phyloP scores from a whole-genome alignment of 2,888 invertebrate genomes.

The Chrysotoxum bicinctum region DNA sequence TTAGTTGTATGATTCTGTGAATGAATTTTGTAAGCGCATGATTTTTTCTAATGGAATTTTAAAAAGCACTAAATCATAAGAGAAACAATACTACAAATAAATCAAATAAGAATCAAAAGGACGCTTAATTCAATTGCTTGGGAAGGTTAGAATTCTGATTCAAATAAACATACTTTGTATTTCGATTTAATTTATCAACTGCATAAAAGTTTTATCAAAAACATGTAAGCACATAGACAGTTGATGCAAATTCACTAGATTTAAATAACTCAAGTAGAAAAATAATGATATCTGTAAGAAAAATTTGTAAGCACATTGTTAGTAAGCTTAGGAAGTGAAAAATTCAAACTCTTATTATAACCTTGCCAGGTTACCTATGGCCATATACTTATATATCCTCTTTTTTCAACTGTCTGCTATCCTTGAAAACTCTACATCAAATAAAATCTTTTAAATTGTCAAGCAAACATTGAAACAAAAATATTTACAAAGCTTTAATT shows the following conservation, averaged over 20 bases:
- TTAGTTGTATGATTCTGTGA: neutral
- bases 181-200: too few species aligned
- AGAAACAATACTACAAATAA: neutral
- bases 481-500: conserved; percentile 45
- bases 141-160: too few species aligned
- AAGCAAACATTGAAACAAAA: conserved; percentile 35
- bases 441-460: conserved; percentile 24
- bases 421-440: conserved; percentile 27
- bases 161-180: too few species aligned
- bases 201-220: neutral
- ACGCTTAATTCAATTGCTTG: neutral
- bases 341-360: neutral
- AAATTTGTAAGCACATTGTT: conserved; percentile 36
- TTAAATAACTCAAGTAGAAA: neutral
- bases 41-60: neutral
- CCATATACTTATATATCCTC: neutral
- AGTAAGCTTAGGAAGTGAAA: neutral
- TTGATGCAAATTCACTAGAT: neutral
- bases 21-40: conserved; percentile 17
- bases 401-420: conserved; percentile 1
- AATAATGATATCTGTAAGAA: neutral
- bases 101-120: too few species aligned
- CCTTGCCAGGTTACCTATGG: neutral
- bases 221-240: conserved; percentile 11
- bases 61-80: neutral